phyloP scores from a whole-genome alignment of 2,113 vertebrate species.

The Sarotherodon lohbergeri region DNA sequence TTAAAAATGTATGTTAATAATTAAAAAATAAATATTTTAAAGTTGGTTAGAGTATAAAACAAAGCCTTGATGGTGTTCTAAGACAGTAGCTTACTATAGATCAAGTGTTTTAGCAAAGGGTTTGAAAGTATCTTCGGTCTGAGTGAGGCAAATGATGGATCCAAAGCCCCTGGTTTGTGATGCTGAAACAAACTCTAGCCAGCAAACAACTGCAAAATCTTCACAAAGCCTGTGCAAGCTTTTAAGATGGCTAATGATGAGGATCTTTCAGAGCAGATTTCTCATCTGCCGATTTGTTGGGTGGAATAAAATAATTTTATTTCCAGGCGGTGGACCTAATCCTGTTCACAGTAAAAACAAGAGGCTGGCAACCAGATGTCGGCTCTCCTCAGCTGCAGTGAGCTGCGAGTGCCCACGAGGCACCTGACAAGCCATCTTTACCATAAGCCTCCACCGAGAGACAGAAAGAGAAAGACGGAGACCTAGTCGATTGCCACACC shows the following conservation, averaged over 20 bases:
- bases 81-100: not conserved
- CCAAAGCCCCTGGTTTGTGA: not conserved
- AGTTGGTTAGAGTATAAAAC: not conserved
- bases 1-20: not conserved
- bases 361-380: slow-evolving; percentile 45
- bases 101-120: not conserved
- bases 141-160: not conserved
- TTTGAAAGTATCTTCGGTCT: not conserved
- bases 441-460: not conserved
- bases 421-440: not conserved
- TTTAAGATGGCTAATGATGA: slow-evolving; percentile 24
- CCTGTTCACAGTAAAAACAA: slow-evolving; percentile 23
- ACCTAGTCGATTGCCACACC: slow-evolving; percentile 7
- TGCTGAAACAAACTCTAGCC: not conserved
- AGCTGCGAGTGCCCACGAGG: not conserved
- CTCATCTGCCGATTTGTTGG: slow-evolving; percentile 4
- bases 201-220: not conserved
- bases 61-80: not conserved
- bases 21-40: not conserved
- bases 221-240: not conserved
- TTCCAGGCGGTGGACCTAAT: slow-evolving; percentile 35
- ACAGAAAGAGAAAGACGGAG: not conserved
- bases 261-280: not conserved
- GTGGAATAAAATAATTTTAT: slow-evolving; percentile 2
- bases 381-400: slow-evolving; percentile 22